Conservation (phyloP, 1,140 invertebrate species). For the Lucilia sericata region DNA sequence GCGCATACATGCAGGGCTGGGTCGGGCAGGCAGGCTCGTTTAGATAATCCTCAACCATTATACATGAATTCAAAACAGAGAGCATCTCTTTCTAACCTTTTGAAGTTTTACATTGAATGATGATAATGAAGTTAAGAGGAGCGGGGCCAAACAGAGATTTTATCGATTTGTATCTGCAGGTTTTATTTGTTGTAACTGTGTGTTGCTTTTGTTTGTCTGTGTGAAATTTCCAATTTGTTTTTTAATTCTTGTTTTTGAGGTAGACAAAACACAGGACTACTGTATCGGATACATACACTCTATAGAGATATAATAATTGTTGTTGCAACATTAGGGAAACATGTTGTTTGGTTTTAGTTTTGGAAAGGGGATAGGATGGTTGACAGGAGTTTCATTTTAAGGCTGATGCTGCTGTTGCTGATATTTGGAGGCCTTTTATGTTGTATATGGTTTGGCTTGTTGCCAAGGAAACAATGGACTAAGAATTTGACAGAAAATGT, state of each 20-base stretch:
- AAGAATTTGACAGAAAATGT: not conserved
- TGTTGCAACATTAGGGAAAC: no score
- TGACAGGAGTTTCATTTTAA: not conserved
- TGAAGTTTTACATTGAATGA: not conserved
- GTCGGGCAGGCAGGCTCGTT: no score
- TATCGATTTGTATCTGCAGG: constrained; percentile 1
- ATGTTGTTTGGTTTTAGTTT: no score
- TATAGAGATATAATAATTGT: no score
- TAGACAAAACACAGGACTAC: no score
- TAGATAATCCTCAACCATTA: no score
- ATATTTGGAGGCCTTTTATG: not conserved
- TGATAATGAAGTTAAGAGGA: not conserved
- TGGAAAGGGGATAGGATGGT: not conserved
- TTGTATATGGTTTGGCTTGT: not conserved
- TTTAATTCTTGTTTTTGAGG: no score
- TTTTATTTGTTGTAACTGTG: not conserved
- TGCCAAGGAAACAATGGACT: not conserved
- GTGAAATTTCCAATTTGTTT: no score
- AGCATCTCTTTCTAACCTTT: not conserved
- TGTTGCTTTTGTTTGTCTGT: not conserved
- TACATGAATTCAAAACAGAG: not conserved
- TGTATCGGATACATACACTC: no score
- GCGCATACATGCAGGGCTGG: not conserved
- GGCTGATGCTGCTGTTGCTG: no score
- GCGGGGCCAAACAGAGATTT: not conserved